Base-by-base conservation (phyloP, 2,888 invertebrate species). In the Metellina segmentata region DNA sequence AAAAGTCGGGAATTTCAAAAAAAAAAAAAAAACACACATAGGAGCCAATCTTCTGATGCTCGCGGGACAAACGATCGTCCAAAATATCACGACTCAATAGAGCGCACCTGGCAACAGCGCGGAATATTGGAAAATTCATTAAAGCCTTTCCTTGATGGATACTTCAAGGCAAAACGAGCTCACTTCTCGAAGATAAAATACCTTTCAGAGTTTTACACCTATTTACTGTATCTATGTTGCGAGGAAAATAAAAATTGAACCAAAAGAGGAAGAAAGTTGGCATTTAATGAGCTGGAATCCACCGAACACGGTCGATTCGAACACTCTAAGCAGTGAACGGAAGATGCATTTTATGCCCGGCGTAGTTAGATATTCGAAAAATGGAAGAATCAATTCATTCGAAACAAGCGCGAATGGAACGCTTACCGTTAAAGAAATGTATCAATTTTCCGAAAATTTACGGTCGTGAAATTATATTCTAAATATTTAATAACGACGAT, bases 41-140 rank as follows among this genome's bases (percentile, higher is more conserved):
- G 79, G 34, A 61, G 61, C 61, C 11, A 85, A 85, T 75, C 75
- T 11, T 78, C 75, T 75, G 85, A 82, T 82, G 70, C 72, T 82
- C 34, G 8, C 49, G 70, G 70, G 19, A 70, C 85, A 86, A 86
- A 86, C 69, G 77, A 86, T 78, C 85, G 48, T 51, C 77, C 9
- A 81, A 81, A 81, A 61, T 69, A 81, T 53, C 49, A 48, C 9
- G 51, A 70, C 51, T 78, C 85, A 86, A 86, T 86, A 78, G 78
- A 86, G 85, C 78, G 70, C 77, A 78, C 77, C 77, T 86, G 85
- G 77, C 85, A 86, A 86, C 85, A 77, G 85, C 77, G 77, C 70
- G 49, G 69, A 86, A 86, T 86, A 86, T 86, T 77, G 85, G 85
- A 86, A 69, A 86, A 86, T 86, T 86, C 85, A 86, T 86, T 86